Base-by-base conservation (phyloP, 2,797 vertebrate species). In the Megalops cyprinoides region DNA sequence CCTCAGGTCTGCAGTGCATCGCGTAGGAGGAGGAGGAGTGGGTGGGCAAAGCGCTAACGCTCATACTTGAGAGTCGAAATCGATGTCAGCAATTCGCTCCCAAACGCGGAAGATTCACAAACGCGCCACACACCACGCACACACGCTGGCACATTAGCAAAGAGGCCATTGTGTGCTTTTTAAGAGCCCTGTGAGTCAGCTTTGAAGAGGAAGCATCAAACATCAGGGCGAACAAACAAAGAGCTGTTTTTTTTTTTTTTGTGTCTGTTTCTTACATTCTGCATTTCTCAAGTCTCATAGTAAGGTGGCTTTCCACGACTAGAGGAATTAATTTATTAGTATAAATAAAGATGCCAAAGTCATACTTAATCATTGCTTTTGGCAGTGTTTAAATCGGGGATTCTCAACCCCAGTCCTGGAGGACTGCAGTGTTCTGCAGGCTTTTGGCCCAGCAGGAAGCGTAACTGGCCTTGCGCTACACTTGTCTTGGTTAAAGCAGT, bases 71-170 rank as follows among this genome's bases (percentile, higher is more conserved):
- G n/a, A 44, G 60, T 78, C 60, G 15, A 31, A 51, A 67, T 78
- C n/a, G 60, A 58, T 46, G 69, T 80, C 37, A 46, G 37, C 67
- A n/a, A n/a, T 25, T 73, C 31, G 31, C 77, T 71, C 25, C 44
- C 5, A 18, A 8, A 42, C n/a, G 37, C 4, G 15, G 0, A 20
- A 69, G 65, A 20, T 37, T 23, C 42, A 58, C 77, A 3, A 12
- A 6, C 0, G 0, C 60, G n/a, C n/a, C n/a, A 55, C 18, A 4
- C 0, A 4, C 31, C 15, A 1, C 1, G 5, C 0, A 1, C 0
- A 0, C 58, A 5, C 3, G 74, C 37, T 53, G 0, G 0, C 28
- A 1, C 3, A 42, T 56, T 28, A 77, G 56, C 34, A 25, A 67
- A 23, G 46, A 28, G 31, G 79, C 2, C 15, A 71, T 25, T 44